These are phyloP conservation scores for Salticus scenicus DNA, from an alignment of 2,888 invertebrate genomes.

Conservation along the genomic window DNA sequence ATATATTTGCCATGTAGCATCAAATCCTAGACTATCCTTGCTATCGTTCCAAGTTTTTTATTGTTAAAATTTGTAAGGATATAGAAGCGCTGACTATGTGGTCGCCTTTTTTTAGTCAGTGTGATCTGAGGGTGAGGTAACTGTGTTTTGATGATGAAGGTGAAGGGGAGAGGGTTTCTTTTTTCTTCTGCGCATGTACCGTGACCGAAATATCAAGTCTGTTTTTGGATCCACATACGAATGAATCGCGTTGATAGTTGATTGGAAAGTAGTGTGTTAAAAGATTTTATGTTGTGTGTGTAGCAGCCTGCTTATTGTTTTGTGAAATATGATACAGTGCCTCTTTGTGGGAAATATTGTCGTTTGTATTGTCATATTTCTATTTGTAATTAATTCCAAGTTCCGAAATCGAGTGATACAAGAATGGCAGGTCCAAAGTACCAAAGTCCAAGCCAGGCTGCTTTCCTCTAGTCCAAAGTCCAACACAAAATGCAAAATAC, in stretches of 20 bases:
- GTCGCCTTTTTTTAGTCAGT: slow-evolving; percentile 52
- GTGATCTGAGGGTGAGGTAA: slow-evolving; percentile 57
- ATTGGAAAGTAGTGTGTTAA: slow-evolving; percentile 51
- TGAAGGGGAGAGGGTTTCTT: slow-evolving; percentile 56
- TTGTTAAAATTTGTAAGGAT: slow-evolving; percentile 24
- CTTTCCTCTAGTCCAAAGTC: neutral
- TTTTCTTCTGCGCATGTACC: slow-evolving; percentile 70
- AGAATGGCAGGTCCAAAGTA: slow-evolving; percentile 51
- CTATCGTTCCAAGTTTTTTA: slow-evolving; percentile 57
- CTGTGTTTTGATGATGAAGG: slow-evolving; percentile 59
- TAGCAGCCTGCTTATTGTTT: slow-evolving; percentile 22
- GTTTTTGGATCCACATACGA: slow-evolving; percentile 41
- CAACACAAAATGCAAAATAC: neutral
- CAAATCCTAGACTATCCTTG: slow-evolving; percentile 41
- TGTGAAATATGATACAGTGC: slow-evolving; percentile 66
- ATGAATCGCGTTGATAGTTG: slow-evolving; percentile 59
- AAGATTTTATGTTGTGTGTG: slow-evolving; percentile 46
- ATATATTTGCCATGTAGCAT: slow-evolving; percentile 29
- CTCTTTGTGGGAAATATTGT: slow-evolving; percentile 58
- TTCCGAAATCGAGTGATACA: slow-evolving; percentile 50
- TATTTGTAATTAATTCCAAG: slow-evolving; percentile 63
- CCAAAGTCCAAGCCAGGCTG: slow-evolving; percentile 47
- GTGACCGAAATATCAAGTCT: slow-evolving; percentile 62
- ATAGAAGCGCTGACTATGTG: slow-evolving; percentile 58
- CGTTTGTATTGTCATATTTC: slow-evolving; percentile 59